Base-by-base conservation (phyloP, 2,888 invertebrate genomes). In the Caenorhabditis drosophilae region DNA sequence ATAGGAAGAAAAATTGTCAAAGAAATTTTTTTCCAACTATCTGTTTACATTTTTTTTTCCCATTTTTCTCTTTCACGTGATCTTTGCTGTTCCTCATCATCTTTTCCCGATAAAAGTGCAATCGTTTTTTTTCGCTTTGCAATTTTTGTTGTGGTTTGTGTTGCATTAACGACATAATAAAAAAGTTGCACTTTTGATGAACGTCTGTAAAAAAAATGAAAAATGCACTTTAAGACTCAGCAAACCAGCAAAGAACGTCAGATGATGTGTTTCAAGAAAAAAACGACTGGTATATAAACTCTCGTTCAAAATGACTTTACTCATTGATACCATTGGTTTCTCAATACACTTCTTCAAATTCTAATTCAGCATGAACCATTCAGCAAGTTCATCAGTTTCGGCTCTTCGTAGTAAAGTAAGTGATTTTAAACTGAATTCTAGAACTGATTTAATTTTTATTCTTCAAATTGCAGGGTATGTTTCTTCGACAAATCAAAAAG, bases 31-130 rank as follows among this genome's bases (percentile, higher is more conserved):
- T n/a, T n/a, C n/a, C n/a, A n/a, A n/a, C n/a, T n/a, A n/a, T n/a
- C n/a, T n/a, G n/a, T n/a, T n/a, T n/a, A n/a, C n/a, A n/a, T n/a
- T n/a, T n/a, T n/a, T n/a, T n/a, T n/a, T n/a, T n/a, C n/a, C n/a
- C n/a, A n/a, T n/a, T n/a, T n/a, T n/a, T n/a, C n/a, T n/a, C n/a
- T n/a, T n/a, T n/a, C n/a, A n/a, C n/a, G n/a, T n/a, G n/a, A n/a
- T n/a, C n/a, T n/a, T n/a, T n/a, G n/a, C n/a, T n/a, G n/a, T n/a
- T n/a, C n/a, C n/a, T n/a, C n/a, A n/a, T n/a, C n/a, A n/a, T n/a
- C n/a, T n/a, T n/a, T n/a, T n/a, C n/a, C 41, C 38, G 61, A 50
- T 61, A 61, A 60, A 61, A 59, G 59, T 59, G 59, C 61, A 61
- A 56, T 26, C 22, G 31, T 54, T 55, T 60, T 49, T 54, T 45